Base-by-base conservation (phyloP, 2,113 vertebrate genomes). In the Dermatemys mawii region DNA sequence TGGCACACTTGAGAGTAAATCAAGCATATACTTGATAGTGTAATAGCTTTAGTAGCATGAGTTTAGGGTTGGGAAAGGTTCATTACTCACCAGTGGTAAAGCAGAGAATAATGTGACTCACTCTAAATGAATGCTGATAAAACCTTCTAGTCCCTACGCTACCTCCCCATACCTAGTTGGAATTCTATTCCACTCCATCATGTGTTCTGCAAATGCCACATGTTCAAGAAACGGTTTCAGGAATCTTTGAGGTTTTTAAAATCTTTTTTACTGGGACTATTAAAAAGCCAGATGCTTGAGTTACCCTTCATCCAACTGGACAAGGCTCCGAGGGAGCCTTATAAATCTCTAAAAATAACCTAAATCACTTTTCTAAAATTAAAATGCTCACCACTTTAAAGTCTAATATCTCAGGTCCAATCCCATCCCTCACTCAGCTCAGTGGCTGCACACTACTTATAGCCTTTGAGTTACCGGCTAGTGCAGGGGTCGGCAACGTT, bases 41-140 rank as follows among this genome's bases (percentile, higher is more conserved):
- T 4, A 84, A 38, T 24, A 75, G 81, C 14, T 91, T 81, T 81
- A 32, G 3, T 75, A 57, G 54, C 2, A 29, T 8, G 6, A n/a
- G 8, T 16, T 17, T 3, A 67, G 51, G 53, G n/a, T 41, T 89
- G 26, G 55, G 22, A 0, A 1, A 49, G 73, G 51, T 21, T 81
- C 81, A 26, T 70, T 32, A 49, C 54, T 85, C 78, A 70, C n/a
- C 54, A 13, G 6, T 49, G 9, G 11, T 14, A 38, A 0, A 26
- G 46, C n/a, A 80, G 48, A 44, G 38, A 14, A 38, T 70, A 16
- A 41, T 27, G 3, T 1, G n/a, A 16, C 50, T 14, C 27, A 12
- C 11, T 48, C 22, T 0, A 17, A 81, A 11, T 46, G 54, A 0
- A 0, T 1, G 8, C 50, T 16, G 54, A 35, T 41, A 35, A 91